phyloP scores from a whole-genome alignment of 2,113 vertebrate species.

The Percina caprodes region DNA sequence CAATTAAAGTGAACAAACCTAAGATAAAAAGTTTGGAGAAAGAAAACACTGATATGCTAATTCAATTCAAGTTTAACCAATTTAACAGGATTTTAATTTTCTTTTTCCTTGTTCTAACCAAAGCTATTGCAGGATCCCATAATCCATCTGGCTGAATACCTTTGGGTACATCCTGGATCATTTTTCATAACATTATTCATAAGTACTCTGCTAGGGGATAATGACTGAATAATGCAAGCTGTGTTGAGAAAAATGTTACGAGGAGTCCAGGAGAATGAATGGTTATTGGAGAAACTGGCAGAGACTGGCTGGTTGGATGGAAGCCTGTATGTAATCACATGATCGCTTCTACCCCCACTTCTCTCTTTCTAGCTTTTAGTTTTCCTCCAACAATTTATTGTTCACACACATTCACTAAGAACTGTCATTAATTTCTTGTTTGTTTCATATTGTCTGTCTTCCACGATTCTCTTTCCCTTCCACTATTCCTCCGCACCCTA shows the following conservation, averaged over 20 bases:
- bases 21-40: background rate
- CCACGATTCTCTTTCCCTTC: background rate
- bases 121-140: background rate
- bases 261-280: constrained; percentile 19
- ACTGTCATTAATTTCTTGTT: background rate
- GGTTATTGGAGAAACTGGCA: constrained; percentile 19
- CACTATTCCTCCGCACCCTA: background rate
- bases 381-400: background rate
- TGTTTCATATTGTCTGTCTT: background rate
- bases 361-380: background rate
- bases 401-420: background rate
- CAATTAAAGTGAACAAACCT: background rate
- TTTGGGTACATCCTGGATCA: constrained; percentile 17
- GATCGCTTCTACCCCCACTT: background rate
- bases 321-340: background rate
- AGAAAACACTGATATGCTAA: background rate
- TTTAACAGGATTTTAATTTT: background rate
- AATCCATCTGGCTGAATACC: background rate
- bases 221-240: constrained; percentile 35
- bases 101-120: background rate
- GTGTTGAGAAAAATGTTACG: constrained; percentile 17
- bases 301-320: constrained; percentile 4
- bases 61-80: background rate
- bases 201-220: constrained; percentile 26
- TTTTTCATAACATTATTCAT: constrained; percentile 25